Evolutionary conservation across 2,797 vertebrate genomes (phyloP).

Genomic region (Triplophysa bombifrons): DNA sequence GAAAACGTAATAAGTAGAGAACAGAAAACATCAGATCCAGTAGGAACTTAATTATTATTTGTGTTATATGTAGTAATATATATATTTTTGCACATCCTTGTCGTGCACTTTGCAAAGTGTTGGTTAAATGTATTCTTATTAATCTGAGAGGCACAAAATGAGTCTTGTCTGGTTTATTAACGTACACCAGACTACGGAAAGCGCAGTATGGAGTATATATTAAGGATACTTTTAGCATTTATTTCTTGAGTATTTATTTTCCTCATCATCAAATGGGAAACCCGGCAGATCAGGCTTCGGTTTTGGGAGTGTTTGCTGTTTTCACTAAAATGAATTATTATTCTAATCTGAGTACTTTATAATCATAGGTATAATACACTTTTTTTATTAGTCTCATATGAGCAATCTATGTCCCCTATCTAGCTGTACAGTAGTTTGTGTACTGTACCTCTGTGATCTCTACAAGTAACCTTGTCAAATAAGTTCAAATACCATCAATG

Average conservation of each 20-base stretch:
- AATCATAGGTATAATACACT: not conserved
- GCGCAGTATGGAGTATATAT: no score
- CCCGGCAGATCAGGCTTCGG: conserved; percentile 14
- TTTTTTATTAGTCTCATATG: not conserved
- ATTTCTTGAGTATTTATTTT: no score
- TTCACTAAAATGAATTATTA: not conserved
- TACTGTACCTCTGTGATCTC: not conserved
- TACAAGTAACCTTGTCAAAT: not conserved
- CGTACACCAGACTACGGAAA: no score
- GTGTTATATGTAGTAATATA: no score
- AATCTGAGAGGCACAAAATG: no score
- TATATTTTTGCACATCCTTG: no score
- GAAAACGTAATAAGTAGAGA: conserved; percentile 57
- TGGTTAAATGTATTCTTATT: no score
- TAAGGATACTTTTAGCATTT: no score
- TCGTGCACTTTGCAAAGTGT: no score
- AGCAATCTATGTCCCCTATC: not conserved
- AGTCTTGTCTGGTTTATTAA: no score
- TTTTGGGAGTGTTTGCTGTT: conserved; percentile 20
- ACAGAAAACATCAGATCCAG: not conserved
- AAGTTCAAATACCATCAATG: not conserved
- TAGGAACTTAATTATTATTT: no score
- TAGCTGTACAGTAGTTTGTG: not conserved
- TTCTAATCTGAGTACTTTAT: not conserved
- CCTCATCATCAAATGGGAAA: conserved; percentile 36